Evolutionary conservation across 2,888 invertebrate species (phyloP).

Genomic region (Limnephilus rhombicus): DNA sequence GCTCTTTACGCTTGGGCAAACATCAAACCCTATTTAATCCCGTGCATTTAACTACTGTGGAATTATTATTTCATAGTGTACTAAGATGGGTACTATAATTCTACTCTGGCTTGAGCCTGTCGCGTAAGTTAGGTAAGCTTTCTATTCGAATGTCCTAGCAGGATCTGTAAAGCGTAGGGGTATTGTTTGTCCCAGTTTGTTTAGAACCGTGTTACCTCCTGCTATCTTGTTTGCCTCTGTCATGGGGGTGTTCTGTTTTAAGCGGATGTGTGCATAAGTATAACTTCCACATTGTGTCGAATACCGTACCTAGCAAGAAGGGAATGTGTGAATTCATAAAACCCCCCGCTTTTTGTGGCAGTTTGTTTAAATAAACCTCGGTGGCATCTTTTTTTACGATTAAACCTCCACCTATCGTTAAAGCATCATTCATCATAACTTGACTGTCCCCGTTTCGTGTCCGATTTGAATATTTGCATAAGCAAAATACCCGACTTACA

Average conservation of each 20-base stretch:
- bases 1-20: slow-evolving; percentile 43
- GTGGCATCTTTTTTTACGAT: slow-evolving; percentile 13
- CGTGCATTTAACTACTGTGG: neutral
- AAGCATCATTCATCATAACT: neutral
- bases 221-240: slow-evolving; percentile 61
- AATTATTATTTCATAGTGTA: neutral
- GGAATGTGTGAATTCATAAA: slow-evolving; percentile 58
- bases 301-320: slow-evolving; percentile 10
- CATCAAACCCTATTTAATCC: slow-evolving; percentile 37
- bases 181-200: slow-evolving; percentile 53
- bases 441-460: neutral
- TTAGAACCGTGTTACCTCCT: slow-evolving; percentile 41
- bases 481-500: neutral
- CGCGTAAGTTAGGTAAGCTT: neutral
- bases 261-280: slow-evolving; percentile 64
- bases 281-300: slow-evolving; percentile 57
- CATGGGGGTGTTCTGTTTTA: slow-evolving; percentile 63
- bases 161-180: neutral
- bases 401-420: neutral
- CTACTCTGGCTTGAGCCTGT: neutral
- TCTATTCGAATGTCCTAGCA: neutral
- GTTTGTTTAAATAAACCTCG: slow-evolving; percentile 32
- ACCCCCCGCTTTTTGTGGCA: slow-evolving; percentile 19
- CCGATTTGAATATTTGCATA: slow-evolving; percentile 14
- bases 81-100: neutral